These are phyloP conservation scores for Tetragnatha montana DNA, from an alignment of 2,888 invertebrate species.

Conservation along the genomic window DNA sequence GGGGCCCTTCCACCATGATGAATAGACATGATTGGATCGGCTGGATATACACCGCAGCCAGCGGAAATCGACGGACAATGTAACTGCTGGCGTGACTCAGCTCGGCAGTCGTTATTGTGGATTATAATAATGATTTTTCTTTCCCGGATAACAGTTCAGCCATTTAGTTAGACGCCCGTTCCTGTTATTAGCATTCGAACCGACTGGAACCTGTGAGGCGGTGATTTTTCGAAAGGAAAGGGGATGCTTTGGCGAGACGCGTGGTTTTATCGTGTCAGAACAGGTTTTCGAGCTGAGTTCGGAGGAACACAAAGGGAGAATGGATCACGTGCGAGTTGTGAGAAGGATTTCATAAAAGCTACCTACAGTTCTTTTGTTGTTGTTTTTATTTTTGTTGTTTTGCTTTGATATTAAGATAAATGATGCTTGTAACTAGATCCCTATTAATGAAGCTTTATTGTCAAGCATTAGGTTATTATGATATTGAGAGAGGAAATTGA, in stretches of 20 bases:
- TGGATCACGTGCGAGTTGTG: not conserved
- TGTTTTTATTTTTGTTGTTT: too few species aligned
- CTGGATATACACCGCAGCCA: not conserved
- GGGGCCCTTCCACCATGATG: conserved; percentile 8
- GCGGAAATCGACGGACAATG: conserved; percentile 58
- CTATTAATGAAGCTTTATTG: too few species aligned
- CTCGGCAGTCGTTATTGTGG: conserved; percentile 4
- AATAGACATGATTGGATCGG: conserved; percentile 25
- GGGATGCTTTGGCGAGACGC: not conserved
- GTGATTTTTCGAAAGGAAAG: not conserved
- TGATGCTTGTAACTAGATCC: not conserved
- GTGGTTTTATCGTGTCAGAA: not conserved
- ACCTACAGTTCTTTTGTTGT: not conserved
- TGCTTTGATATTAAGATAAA: not conserved
- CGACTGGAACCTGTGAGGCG: conserved; percentile 10
- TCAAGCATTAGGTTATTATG: too few species aligned
- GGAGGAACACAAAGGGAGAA: not conserved
- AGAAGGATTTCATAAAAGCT: not conserved
- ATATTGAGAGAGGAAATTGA: too few species aligned
- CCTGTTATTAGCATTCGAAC: conserved; percentile 42
- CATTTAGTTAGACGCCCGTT: conserved; percentile 47
- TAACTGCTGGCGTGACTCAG: conserved; percentile 59
- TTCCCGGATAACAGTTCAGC: conserved; percentile 44
- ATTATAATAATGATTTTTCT: conserved; percentile 53
- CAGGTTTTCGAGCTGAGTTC: not conserved